Percentiles rank a stretch among this genome's conserved stretches.
These are phyloP conservation scores for Argyresthia goedartella DNA, from an alignment of 2,888 invertebrate species.

Conservation along the genomic window DNA sequence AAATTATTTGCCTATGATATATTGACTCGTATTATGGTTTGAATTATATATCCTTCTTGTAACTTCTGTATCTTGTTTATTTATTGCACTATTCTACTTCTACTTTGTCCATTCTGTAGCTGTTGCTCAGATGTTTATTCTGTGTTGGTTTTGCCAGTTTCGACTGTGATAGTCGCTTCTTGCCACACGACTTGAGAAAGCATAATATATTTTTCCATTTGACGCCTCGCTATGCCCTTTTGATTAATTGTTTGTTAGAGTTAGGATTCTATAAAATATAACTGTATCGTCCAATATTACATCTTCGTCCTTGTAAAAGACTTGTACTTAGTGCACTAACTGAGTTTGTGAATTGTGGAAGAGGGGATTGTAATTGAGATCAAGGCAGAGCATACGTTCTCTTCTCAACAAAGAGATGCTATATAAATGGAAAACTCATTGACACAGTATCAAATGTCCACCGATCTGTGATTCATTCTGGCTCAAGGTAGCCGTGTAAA, in stretches of 20 bases:
- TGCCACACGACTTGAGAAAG: conserved; percentile 43
- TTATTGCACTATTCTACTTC: conserved; percentile 2
- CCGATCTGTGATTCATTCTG: too few relatives aligned
- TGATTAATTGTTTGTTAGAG: conserved; percentile 19
- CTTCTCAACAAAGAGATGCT: too few relatives aligned
- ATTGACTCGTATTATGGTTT: conserved; percentile 21
- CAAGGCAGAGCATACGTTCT: too few relatives aligned
- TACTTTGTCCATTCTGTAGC: conserved; percentile 29
- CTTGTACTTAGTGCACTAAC: conserved; percentile 61
- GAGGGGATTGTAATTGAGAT: too few relatives aligned
- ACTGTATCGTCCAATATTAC: conserved; percentile 52
- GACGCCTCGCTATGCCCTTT: conserved; percentile 34
- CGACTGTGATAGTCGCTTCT: conserved; percentile 56
- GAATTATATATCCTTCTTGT: not conserved
- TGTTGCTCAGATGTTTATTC: conserved; percentile 30
- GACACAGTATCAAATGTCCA: too few relatives aligned
- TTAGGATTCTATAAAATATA: conserved; percentile 35
- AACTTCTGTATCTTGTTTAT: not conserved
- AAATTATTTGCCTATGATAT: conserved; percentile 38
- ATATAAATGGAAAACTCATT: too few relatives aligned
- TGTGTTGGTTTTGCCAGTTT: conserved; percentile 29
- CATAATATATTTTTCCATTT: conserved; percentile 30
- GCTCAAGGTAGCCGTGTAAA: too few relatives aligned
- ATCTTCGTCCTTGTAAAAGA: conserved; percentile 68
- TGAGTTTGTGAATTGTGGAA: conserved; percentile 21